Base-by-base conservation (phyloP, 2,888 invertebrate species). In the Sesamia inferens region DNA sequence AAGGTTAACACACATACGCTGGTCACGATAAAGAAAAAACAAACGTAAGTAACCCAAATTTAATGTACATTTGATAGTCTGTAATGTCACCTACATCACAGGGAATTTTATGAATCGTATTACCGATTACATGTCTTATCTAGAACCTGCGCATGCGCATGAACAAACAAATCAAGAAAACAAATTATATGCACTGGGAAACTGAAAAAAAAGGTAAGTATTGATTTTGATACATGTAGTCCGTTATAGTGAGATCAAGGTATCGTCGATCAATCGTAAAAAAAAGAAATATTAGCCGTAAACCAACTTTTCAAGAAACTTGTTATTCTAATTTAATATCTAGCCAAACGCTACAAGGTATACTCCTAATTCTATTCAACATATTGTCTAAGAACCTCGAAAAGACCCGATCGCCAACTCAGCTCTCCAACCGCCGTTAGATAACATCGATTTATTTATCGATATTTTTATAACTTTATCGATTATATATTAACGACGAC, bases 391-490 rank as follows among this genome's bases (percentile, higher is more conserved):
- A 64, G 13, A 31, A 24, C 24, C 11, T 22, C 14, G 66, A 57
- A 54, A 78, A 71, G 67, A 57, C n/a, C 44, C 24, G 44, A 70
- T 59, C 11, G 47, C 39, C n/a, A 66, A 62, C 19, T 48, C 22
- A 61, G 13, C 3, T 44, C 61, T 24, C 55, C 59, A 66, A 68
- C 51, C 54, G 79, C 65, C 79, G 83, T 79, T 82, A 79, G 68
- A 68, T 83, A 84, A 86, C 68, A 79, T 76, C 82, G 71, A 73
- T 78, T 79, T 74, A 70, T 75, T 82, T 83, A 81, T 86, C 79
- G 81, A 74, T 82, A 81, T 81, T 86, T 85, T 86, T 86, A 85
- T 73, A 78, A 82, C 78, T 80, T 79, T 78, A 77, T 78, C 82
- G 80, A 77, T 83, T 83, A 76, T 78, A 82, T 79, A 85, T 72